These are phyloP conservation scores for Stomorhina lunata DNA, from an alignment of 2,888 invertebrate species.

Conservation along the genomic window DNA sequence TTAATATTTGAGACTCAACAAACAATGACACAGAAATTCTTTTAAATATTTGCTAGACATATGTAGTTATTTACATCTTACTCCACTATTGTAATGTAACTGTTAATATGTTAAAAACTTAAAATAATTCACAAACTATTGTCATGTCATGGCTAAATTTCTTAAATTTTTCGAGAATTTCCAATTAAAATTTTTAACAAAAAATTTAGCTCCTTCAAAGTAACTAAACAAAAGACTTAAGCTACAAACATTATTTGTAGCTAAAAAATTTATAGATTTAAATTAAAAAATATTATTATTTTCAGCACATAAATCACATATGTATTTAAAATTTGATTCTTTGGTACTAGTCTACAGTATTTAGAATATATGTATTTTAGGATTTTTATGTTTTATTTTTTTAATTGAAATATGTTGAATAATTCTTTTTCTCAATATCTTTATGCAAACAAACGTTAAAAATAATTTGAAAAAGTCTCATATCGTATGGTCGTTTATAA, in stretches of 20 bases:
- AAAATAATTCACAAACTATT: background rate
- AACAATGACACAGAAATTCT: too few relatives aligned
- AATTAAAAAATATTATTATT: too few relatives aligned
- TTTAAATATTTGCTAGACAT: too few relatives aligned
- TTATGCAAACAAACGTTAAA: slow-evolving; percentile 41
- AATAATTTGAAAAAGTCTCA: slow-evolving; percentile 1
- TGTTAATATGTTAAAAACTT: background rate
- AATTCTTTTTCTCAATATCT: slow-evolving; percentile 46
- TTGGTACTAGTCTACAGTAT: background rate
- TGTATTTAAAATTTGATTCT: background rate
- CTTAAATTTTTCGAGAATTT: background rate
- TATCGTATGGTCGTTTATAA: background rate
- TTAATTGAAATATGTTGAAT: background rate
- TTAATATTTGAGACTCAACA: too few relatives aligned
- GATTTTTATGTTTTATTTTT: background rate
- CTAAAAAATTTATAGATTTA: too few relatives aligned
- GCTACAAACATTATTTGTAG: background rate
- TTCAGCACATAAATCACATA: slow-evolving; percentile 24
- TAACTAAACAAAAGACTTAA: slow-evolving; percentile 10
- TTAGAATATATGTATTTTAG: background rate
- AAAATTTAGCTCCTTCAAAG: background rate
- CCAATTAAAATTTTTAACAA: background rate
- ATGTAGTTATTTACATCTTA: too few relatives aligned
- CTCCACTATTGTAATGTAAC: too few relatives aligned
- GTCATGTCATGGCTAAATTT: background rate